A percentile compares a stretch with the other conserved stretches of the same genome.
Conservation (phyloP, 2,113 vertebrate genomes). For the Gambusia holbrooki region DNA sequence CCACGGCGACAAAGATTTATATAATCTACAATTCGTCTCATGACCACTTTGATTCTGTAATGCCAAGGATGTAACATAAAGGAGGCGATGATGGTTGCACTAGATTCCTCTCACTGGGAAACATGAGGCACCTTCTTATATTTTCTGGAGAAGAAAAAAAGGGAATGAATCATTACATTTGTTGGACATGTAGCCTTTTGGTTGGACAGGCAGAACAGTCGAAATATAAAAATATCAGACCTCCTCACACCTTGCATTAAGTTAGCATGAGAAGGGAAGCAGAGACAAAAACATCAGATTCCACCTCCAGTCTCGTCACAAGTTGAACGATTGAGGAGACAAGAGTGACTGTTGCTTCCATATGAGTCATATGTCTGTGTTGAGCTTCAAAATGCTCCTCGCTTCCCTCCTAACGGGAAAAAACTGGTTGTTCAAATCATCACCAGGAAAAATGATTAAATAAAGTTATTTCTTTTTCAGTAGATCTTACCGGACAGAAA, state of each 20-base stretch:
- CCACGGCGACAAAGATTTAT: conserved; percentile 61
- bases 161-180: background rate
- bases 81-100: conserved; percentile 28
- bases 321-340: conserved; percentile 36
- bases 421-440: conserved; percentile 33
- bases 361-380: conserved; percentile 47
- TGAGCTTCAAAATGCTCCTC: conserved; percentile 24
- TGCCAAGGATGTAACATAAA: conserved; percentile 39
- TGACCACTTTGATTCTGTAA: conserved; percentile 46
- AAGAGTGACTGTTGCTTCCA: conserved; percentile 34
- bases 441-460: background rate
- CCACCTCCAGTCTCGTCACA: conserved; percentile 23
- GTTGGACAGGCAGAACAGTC: background rate
- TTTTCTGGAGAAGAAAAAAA: background rate
- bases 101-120: background rate
- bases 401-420: conserved; percentile 30
- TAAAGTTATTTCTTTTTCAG: background rate
- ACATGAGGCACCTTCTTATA: background rate
- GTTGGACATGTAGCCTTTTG: conserved; percentile 4
- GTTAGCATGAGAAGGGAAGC: background rate
- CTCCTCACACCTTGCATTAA: conserved; percentile 16
- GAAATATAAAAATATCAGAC: conserved; percentile 31
- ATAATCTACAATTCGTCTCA: conserved; percentile 69
- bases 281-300: conserved; percentile 24
- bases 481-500: conserved; percentile 10